These are phyloP conservation scores for Harpagifer antarcticus DNA, from an alignment of 2,797 vertebrate species.

Conservation along the genomic window DNA sequence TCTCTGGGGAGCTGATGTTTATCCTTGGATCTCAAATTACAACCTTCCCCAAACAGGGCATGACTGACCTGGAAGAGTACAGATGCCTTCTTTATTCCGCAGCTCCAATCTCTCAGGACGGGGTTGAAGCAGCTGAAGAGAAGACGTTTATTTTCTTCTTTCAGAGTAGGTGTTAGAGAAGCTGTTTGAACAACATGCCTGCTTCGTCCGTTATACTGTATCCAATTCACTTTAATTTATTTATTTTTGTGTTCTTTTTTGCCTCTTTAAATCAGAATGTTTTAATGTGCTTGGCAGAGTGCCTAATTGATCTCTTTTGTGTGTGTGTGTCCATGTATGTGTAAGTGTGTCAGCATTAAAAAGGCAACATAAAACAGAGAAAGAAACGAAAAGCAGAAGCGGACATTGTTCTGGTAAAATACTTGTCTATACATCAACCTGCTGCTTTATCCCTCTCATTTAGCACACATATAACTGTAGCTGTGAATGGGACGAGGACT, in stretches of 20 bases:
- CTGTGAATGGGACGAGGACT: conserved; percentile 81
- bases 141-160: conserved; percentile 47
- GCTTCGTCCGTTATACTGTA: conserved; percentile 89
- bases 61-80: conserved; percentile 83
- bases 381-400: conserved; percentile 22
- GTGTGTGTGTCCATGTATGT: conserved; percentile 72
- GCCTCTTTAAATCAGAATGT: conserved; percentile 88
- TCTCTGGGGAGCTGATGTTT: conserved; percentile 82
- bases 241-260: conserved; percentile 85
- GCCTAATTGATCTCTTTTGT: conserved; percentile 82
- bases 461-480: conserved; percentile 56
- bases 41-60: conserved; percentile 82
- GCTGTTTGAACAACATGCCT: conserved; percentile 88
- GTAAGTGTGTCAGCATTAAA: conserved; percentile 10
- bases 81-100: conserved; percentile 84
- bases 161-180: conserved; percentile 84
- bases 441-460: conserved; percentile 63
- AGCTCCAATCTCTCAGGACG: conserved; percentile 83
- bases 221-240: conserved; percentile 93
- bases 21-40: conserved; percentile 85
- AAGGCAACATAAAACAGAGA: background rate
- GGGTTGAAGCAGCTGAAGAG: conserved; percentile 86
- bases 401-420: conserved; percentile 42
- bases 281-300: conserved; percentile 86
- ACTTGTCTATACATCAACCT: conserved; percentile 46